Conservation (phyloP, 2,113 vertebrate species). For the Todiramphus saurophagus region DNA sequence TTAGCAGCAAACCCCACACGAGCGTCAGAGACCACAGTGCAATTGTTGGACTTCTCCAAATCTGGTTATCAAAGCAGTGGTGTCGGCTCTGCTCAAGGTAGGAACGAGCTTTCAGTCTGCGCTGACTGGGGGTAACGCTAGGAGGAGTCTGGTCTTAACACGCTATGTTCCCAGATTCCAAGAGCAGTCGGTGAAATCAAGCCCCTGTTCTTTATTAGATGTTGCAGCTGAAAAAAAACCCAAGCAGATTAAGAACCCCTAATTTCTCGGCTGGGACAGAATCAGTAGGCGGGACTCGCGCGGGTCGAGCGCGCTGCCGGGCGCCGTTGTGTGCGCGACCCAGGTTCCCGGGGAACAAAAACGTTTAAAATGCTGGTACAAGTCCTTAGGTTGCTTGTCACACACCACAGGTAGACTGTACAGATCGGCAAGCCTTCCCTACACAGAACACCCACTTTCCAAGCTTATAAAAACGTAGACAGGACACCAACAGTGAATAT, state of each 20-base stretch:
- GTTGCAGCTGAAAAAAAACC: conserved; percentile 53
- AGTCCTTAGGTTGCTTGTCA: conserved; percentile 70
- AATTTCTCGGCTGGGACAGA: conserved; percentile 61
- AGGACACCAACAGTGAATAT: conserved; percentile 75
- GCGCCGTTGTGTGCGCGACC: conserved; percentile 57
- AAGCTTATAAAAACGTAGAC: conserved; percentile 77
- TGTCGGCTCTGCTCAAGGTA: conserved; percentile 49
- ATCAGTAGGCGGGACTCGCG: conserved; percentile 9
- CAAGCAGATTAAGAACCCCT: conserved; percentile 27
- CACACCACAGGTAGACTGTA: conserved; percentile 56
- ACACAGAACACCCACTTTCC: conserved; percentile 70
- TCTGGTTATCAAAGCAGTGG: background rate
- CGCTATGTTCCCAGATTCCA: background rate
- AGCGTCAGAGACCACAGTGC: conserved; percentile 50
- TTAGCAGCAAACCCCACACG: conserved; percentile 59
- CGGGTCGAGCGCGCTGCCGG: conserved; percentile 24
- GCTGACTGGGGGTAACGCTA: background rate
- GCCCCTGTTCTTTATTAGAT: conserved; percentile 1
- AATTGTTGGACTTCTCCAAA: background rate
- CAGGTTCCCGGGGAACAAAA: conserved; percentile 27
- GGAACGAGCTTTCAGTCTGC: conserved; percentile 48
- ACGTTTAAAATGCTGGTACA: conserved; percentile 71
- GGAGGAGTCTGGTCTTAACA: conserved; percentile 13
- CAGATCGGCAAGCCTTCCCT: conserved; percentile 59
- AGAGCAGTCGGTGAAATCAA: conserved; percentile 27